These are phyloP conservation scores for Lacanobia oleracea DNA, from an alignment of 2,888 invertebrate genomes.

Conservation along the genomic window DNA sequence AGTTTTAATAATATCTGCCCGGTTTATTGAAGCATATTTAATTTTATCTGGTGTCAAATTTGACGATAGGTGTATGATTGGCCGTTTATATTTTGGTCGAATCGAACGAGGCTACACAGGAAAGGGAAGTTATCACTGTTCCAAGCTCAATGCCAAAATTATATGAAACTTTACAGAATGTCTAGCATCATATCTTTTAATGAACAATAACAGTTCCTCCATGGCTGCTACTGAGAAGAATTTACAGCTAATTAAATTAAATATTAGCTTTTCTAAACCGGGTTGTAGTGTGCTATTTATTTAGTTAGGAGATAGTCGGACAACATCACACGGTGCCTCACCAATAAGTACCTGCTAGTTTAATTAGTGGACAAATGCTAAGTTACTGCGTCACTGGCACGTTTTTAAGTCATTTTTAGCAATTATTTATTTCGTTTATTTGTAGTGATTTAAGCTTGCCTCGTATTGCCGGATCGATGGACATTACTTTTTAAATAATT, in stretches of 20 bases:
- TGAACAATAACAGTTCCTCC: neutral
- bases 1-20: constrained; percentile 30
- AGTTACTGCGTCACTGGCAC: constrained; percentile 41
- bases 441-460: constrained; percentile 55
- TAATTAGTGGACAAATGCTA: constrained; percentile 64
- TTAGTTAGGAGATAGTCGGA: constrained; percentile 54
- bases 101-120: neutral
- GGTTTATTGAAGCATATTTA: neutral
- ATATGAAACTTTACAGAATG: neutral
- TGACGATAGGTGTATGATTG: neutral
- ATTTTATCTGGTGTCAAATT: constrained; percentile 16
- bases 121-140: neutral
- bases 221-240: neutral
- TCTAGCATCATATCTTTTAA: neutral
- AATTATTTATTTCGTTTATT: constrained; percentile 53
- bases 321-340: constrained; percentile 84
- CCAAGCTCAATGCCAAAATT: neutral
- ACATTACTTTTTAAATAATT: neutral
- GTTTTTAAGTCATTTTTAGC: constrained; percentile 53
- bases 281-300: constrained; percentile 64
- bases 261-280: constrained; percentile 5
- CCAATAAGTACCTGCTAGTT: constrained; percentile 84
- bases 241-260: neutral
- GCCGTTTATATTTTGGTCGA: neutral
- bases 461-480: constrained; percentile 28